Conservation (phyloP, 2,113 vertebrate genomes). For the Dolichallabes microphthalmus region DNA sequence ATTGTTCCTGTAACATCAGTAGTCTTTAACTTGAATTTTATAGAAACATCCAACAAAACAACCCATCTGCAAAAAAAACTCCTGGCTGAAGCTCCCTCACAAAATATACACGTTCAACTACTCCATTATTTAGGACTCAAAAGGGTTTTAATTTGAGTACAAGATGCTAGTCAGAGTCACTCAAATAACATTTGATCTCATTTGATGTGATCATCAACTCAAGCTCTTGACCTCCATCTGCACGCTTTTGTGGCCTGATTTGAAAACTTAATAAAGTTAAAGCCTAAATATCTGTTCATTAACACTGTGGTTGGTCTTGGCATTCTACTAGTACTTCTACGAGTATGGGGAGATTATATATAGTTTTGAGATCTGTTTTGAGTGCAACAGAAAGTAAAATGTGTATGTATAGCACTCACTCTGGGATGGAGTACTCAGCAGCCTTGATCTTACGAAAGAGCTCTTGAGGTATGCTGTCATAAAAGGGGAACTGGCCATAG, state of each 20-base stretch:
- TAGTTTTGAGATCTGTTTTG: no score
- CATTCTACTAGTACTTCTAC: not conserved
- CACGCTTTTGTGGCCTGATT: not conserved
- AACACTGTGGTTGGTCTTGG: not conserved
- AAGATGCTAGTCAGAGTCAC: not conserved
- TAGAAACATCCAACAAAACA: not conserved
- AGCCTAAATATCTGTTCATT: no score
- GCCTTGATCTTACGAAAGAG: slow-evolving; percentile 99
- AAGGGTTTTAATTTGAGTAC: not conserved
- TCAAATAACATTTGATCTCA: not conserved
- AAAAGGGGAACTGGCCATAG: slow-evolving; percentile 98
- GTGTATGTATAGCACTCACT: slow-evolving; percentile 78
- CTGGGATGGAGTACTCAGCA: slow-evolving; percentile 96
- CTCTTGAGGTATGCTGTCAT: slow-evolving; percentile 99
- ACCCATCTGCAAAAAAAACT: not conserved
- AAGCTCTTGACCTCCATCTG: not conserved
- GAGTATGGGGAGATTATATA: no score
- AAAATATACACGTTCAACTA: not conserved
- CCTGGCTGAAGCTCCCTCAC: not conserved
- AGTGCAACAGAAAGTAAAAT: not conserved
- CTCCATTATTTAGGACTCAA: not conserved
- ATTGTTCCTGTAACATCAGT: not conserved
- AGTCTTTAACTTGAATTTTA: not conserved
- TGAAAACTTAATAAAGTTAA: not conserved
- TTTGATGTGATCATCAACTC: not conserved